A percentile compares a stretch with the other conserved stretches of the same genome.
Conservation (phyloP, 2,888 invertebrate genomes). For the Phortica magna region DNA sequence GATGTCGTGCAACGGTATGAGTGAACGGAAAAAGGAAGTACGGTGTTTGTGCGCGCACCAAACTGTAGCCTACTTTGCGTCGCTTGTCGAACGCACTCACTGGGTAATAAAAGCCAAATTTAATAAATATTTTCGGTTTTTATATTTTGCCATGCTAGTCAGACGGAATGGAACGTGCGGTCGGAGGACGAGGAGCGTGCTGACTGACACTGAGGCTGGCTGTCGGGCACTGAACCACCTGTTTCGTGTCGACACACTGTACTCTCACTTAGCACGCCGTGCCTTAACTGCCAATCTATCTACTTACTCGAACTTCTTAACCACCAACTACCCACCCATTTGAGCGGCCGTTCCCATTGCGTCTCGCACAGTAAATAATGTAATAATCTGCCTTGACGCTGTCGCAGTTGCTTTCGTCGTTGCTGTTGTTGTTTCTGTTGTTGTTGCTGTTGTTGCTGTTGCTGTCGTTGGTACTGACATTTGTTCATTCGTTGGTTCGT, state of each 20-base stretch:
- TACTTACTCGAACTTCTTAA: constrained; percentile 21
- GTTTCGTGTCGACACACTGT: constrained; percentile 36
- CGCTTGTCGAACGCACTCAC: constrained; percentile 25
- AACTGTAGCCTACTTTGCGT: constrained; percentile 11
- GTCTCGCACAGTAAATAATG: constrained; percentile 64
- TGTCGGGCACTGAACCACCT: constrained; percentile 38
- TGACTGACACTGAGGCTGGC: constrained; percentile 4
- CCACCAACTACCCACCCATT: neutral
- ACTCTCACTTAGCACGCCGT: constrained; percentile 37
- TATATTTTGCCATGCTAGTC: constrained; percentile 33
- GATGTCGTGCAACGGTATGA: neutral
- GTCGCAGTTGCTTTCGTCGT: too few species aligned
- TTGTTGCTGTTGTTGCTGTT: constrained; percentile 28
- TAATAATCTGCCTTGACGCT: constrained; percentile 62
- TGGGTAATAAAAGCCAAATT: constrained; percentile 60
- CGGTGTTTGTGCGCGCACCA: neutral
- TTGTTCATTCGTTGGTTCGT: constrained; percentile 13
- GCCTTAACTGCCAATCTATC: neutral
- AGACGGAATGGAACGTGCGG: constrained; percentile 38
- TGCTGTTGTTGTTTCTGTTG: too few species aligned
- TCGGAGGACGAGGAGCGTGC: constrained; percentile 21
- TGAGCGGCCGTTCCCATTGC: constrained; percentile 27
- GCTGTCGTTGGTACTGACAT: constrained; percentile 10
- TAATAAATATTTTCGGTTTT: constrained; percentile 61
- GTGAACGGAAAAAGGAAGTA: neutral